Evolutionary conservation across 2,113 vertebrate genomes (phyloP).

Genomic region (Smithornis capensis): DNA sequence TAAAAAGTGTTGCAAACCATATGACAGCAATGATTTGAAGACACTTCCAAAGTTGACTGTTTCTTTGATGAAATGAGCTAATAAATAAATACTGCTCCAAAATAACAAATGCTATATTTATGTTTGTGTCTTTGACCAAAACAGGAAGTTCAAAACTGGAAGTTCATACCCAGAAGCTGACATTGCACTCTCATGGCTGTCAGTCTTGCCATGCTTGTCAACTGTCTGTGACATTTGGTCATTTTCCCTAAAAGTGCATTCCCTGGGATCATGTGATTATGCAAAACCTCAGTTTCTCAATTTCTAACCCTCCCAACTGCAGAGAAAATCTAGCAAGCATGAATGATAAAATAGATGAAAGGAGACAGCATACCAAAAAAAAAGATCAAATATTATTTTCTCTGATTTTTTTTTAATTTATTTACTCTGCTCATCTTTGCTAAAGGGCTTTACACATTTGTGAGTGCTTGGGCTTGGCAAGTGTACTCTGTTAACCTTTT

Average conservation of each 20-base stretch:
- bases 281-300: conserved; percentile 7
- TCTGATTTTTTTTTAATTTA: neutral
- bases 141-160: neutral
- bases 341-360: neutral
- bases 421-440: neutral
- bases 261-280: neutral
- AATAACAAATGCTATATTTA: neutral
- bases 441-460: neutral
- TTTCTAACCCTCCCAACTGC: neutral
- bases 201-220: neutral
- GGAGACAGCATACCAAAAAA: neutral
- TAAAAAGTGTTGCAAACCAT: neutral
- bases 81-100: neutral
- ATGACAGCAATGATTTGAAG: conserved; percentile 12
- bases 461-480: neutral
- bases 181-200: neutral
- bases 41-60: neutral
- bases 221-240: neutral
- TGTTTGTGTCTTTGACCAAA: neutral
- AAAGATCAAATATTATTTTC: neutral
- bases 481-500: neutral
- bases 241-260: neutral
- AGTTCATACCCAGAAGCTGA: neutral
- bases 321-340: conserved; percentile 18
- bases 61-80: neutral